These are phyloP conservation scores for Meriones psammophilus DNA, from an alignment of 2,797 vertebrate genomes.

Conservation along the genomic window DNA sequence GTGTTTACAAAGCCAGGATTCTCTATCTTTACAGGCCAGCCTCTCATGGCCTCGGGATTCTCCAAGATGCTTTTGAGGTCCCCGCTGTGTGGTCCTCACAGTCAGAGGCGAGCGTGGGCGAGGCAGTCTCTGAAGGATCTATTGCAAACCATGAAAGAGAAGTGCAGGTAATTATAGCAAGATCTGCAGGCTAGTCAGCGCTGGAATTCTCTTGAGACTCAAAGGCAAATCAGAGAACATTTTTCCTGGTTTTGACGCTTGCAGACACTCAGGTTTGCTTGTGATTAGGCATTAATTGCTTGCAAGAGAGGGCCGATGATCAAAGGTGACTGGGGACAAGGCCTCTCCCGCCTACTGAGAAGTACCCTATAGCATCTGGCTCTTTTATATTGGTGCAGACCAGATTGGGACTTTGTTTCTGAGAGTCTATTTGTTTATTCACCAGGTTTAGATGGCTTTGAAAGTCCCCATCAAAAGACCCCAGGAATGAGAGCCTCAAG, in stretches of 20 bases:
- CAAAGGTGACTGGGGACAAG: slow-evolving; percentile 49
- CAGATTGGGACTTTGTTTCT: slow-evolving; percentile 8
- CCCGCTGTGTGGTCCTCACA: slow-evolving; percentile 37
- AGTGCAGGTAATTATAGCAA: slow-evolving; percentile 42
- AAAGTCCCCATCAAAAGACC: neutral
- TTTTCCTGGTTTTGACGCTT: slow-evolving; percentile 47
- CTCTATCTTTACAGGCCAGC: slow-evolving; percentile 37
- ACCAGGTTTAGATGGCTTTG: neutral
- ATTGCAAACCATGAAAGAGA: slow-evolving; percentile 32
- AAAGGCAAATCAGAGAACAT: slow-evolving; percentile 58
- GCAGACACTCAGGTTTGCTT: slow-evolving; percentile 42
- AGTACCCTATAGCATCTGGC: neutral
- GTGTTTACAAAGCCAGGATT: neutral
- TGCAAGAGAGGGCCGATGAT: slow-evolving; percentile 55
- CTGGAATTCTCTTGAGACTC: slow-evolving; percentile 56
- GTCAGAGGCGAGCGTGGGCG: neutral
- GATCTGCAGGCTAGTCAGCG: neutral
- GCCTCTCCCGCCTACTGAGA: neutral
- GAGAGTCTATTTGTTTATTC: neutral
- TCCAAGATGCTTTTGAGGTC: slow-evolving; percentile 42
- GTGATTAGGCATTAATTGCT: slow-evolving; percentile 41
- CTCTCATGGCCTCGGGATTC: neutral
- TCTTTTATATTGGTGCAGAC: neutral
- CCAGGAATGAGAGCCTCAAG: neutral
- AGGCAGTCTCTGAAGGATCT: neutral